These are phyloP conservation scores for Tenthredo amoena DNA, from an alignment of 2,888 invertebrate genomes.

Conservation along the genomic window DNA sequence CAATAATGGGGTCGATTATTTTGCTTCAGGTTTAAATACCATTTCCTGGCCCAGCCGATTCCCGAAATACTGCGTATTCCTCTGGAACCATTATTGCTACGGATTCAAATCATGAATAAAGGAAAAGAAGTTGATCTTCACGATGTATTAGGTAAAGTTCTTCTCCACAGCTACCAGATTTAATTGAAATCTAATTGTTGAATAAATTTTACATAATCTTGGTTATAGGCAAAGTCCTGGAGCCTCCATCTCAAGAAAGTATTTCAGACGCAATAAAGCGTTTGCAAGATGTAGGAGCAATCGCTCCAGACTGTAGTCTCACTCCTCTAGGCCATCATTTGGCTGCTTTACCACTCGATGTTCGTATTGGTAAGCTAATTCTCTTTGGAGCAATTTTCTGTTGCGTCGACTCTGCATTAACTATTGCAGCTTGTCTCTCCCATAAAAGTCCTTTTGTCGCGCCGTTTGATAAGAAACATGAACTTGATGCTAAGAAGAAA, in stretches of 20 bases:
- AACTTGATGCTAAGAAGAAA: slow-evolving; percentile 86
- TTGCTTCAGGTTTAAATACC: slow-evolving; percentile 80
- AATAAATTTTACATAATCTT: slow-evolving; percentile 34
- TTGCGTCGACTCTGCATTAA: slow-evolving; percentile 94
- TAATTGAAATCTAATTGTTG: background rate
- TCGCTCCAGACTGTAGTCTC: slow-evolving; percentile 86
- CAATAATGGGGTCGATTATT: background rate
- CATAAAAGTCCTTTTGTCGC: slow-evolving; percentile 89
- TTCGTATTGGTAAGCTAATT: slow-evolving; percentile 95
- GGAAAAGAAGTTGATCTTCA: slow-evolving; percentile 77
- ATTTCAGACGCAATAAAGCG: slow-evolving; percentile 85
- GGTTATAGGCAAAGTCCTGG: slow-evolving; percentile 83
- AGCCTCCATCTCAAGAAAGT: slow-evolving; percentile 86
- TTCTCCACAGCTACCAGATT: background rate
- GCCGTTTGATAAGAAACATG: slow-evolving; percentile 86
- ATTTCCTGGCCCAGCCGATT: slow-evolving; percentile 87
- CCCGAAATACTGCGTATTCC: slow-evolving; percentile 96
- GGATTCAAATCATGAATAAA: slow-evolving; percentile 85
- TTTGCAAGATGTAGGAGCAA: slow-evolving; percentile 88
- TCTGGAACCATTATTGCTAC: slow-evolving; percentile 89
- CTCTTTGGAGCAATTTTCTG: slow-evolving; percentile 95
- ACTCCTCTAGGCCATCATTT: slow-evolving; percentile 94
- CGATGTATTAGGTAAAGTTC: slow-evolving; percentile 79
- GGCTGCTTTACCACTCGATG: slow-evolving; percentile 93
- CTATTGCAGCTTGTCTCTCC: slow-evolving; percentile 92